Evolutionary conservation across 2,113 vertebrate species (phyloP).

Genomic region (Forbesichthys papilliferus): DNA sequence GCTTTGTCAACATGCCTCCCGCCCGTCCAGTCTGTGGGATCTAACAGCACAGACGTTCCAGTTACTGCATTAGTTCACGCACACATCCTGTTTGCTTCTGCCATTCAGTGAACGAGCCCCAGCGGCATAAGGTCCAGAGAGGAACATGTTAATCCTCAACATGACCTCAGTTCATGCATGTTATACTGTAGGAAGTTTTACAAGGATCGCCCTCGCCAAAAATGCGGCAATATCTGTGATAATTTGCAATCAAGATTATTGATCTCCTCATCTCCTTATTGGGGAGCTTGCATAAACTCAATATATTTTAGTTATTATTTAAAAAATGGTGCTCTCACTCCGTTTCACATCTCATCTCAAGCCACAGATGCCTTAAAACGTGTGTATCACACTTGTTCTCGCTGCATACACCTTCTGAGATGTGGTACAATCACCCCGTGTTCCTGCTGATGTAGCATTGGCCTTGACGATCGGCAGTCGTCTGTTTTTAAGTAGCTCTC

Average conservation of each 20-base stretch:
- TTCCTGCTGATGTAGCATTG: conserved; percentile 4
- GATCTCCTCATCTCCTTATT: conserved; percentile 9
- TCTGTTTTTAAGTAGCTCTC: not conserved
- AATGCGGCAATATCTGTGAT: no score
- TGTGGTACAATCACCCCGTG: not conserved
- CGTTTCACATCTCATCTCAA: conserved; percentile 29
- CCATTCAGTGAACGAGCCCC: conserved; percentile 33
- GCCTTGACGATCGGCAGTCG: conserved; percentile 46
- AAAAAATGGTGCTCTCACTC: conserved; percentile 1
- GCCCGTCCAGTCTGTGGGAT: conserved; percentile 34
- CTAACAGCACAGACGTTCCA: conserved; percentile 47
- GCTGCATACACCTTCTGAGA: conserved; percentile 56
- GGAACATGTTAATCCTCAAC: no score
- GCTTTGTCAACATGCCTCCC: conserved; percentile 27
- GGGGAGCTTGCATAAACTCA: conserved; percentile 23
- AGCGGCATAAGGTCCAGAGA: conserved; percentile 14
- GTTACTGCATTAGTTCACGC: conserved; percentile 9
- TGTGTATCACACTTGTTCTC: conserved; percentile 29
- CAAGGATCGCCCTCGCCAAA: no score
- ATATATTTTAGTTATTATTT: conserved; percentile 18
- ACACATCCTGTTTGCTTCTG: conserved; percentile 31
- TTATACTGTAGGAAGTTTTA: no score
- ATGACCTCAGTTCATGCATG: no score
- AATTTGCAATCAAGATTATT: not conserved
- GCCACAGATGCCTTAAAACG: conserved; percentile 52